Base-by-base conservation (phyloP, 1,140 invertebrate genomes). In the Protaetia brevitarsis region DNA sequence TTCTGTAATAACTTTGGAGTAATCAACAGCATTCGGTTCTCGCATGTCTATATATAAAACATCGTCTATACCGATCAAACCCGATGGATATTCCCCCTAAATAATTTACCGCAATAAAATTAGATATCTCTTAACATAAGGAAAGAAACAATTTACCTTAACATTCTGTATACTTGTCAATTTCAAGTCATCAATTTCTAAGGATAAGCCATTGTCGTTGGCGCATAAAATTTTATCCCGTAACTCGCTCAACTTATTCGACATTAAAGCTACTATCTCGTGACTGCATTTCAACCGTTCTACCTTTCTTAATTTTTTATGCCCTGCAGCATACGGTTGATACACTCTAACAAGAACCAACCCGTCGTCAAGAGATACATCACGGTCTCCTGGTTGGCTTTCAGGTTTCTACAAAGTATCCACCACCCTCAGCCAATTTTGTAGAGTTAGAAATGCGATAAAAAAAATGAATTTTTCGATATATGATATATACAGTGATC, bases 11-110 rank as follows among this genome's bases (percentile, higher is more conserved):
- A 78, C 74, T 65, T 76, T 67, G 70, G 86, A 88, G 69, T 87
- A 87, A 72, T 89, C 86, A 57, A 78, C 71, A 66, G 83, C 81
- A 7, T 76, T 74, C 7, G 76, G 56, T 61, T 79, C 65, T 13
- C 86, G 79, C 67, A 77, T 78, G 71, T 90, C 88, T 77, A 86
- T 85, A 71, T 88, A 89, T 76, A 89, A 89, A 5, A 80, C 82
- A 34, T 82, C 80, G 72, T 88, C 84, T 51, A 90, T 88, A 70
- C 83, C 89, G 71, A 89, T 86, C 69, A 87, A 86, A 5, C 82
- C 82, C 10, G 88, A 88, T 68, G 82, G 85, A 69, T 86, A 88
- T 19, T 84, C 64, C 70, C 85, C 81, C 86, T 88, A 65, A 65
- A 67, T 74, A 27, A 65, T 64, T 37, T 60, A 27, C 67, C n/a